Percentiles rank a stretch among this genome's conserved stretches.
Evolutionary conservation across 2,113 vertebrate genomes (phyloP).

Genomic region (Equus przewalskii): DNA sequence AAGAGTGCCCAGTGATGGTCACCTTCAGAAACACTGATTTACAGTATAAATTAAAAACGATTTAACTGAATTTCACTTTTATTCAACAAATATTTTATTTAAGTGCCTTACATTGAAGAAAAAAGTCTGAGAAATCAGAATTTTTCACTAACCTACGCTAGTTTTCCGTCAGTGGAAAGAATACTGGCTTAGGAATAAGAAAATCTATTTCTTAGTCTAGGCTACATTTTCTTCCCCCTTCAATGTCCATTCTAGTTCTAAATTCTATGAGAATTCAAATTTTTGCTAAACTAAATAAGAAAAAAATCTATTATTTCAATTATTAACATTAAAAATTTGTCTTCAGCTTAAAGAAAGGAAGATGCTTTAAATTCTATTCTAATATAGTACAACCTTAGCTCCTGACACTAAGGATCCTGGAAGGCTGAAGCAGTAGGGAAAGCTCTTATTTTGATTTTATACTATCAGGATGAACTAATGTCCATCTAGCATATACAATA

Average conservation of each 20-base stretch:
- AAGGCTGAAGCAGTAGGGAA: background rate
- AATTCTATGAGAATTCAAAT: conserved; percentile 15
- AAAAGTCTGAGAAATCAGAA: conserved; percentile 41
- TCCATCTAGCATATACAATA: background rate
- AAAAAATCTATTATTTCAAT: background rate
- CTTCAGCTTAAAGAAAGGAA: background rate
- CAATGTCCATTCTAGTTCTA: background rate
- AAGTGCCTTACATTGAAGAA: background rate
- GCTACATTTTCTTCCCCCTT: background rate
- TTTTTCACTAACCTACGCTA: conserved; percentile 40
- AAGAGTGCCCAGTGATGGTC: conserved; percentile 23
- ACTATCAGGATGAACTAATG: background rate
- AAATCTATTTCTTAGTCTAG: background rate
- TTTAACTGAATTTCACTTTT: conserved; percentile 6
- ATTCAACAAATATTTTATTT: conserved; percentile 11
- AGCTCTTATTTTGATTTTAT: background rate
- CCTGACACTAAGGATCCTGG: background rate
- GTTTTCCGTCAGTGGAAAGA: background rate
- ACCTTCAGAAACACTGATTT: conserved; percentile 60
- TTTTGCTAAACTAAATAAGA: conserved; percentile 46
- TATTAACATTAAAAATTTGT: conserved; percentile 30
- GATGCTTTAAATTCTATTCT: background rate
- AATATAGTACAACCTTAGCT: background rate
- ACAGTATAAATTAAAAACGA: conserved; percentile 58
- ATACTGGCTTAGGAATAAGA: background rate